phyloP scores from a whole-genome alignment of 2,113 vertebrate species.

The Erythrolamprus reginae region DNA sequence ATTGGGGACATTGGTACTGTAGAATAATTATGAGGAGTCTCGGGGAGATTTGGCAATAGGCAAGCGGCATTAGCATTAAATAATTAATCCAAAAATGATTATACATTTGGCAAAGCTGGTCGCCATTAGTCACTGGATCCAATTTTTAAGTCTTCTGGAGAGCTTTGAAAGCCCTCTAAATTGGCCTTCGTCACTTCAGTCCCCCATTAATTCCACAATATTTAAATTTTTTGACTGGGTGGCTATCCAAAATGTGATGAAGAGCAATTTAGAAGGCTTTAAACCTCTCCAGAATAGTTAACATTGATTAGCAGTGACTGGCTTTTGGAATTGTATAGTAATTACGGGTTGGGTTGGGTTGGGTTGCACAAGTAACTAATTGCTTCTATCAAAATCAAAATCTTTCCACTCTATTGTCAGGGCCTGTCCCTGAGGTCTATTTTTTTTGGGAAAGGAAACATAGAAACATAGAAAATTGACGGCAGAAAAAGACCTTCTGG shows the following conservation, averaged over 20 bases:
- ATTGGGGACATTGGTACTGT: background rate
- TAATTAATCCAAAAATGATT: background rate
- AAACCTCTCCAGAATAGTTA: background rate
- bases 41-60: background rate
- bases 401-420: background rate
- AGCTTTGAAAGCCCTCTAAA: background rate
- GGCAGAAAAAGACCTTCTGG: no score
- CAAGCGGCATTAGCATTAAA: background rate
- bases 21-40: background rate
- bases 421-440: background rate
- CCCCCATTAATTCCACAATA: background rate
- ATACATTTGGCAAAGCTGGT: background rate
- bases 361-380: background rate
- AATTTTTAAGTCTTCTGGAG: background rate
- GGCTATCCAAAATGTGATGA: background rate
- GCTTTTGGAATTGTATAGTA: background rate
- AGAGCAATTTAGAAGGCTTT: background rate
- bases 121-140: background rate
- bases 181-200: background rate
- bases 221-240: background rate
- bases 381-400: background rate
- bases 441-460: no score
- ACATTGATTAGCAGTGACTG: background rate
- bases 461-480: no score
- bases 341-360: background rate